Base-by-base conservation (phyloP, 2,797 vertebrate species). In the Notamacropus eugenii region DNA sequence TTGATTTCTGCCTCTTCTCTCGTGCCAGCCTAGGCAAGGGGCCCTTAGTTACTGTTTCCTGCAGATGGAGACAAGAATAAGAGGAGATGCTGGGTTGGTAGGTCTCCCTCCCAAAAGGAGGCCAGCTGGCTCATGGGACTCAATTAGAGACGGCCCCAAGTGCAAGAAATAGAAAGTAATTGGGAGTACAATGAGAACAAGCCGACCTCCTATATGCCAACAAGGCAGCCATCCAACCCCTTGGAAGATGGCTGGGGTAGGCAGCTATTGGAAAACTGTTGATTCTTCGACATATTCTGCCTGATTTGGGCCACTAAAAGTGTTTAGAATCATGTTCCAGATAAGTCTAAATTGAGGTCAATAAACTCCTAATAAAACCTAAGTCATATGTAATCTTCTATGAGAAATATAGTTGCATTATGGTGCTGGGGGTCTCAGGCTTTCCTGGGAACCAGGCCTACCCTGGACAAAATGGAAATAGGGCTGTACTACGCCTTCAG, bases 1-100 rank as follows among this genome's bases (percentile, higher is more conserved):
- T 62, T 96, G 92, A 97, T 97, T 98, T 97, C 82, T 82, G 24
- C 13, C 62, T 91, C 91, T 97, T 82, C 12, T 95, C 46, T 97
- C 55, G 62, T 94, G 55, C 34, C 27, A 93, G 92, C 91, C 93
- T 90, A 82, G 91, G 95, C 91, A 90, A 94, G 93, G 52, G 87
- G 90, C 50, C 50, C 24, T 94, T 59, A 59, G 58, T 97, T 90
- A 92, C 95, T 97, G 57, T 96, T 96, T 97, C 90, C 58, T 96
- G 93, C 54, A 93, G 87, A 96, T 92, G 58, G 46, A 54, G 55
- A 55, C 58, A 91, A 91, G 82, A 62, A 92, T 90, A 92, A 97
- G 54, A 62, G 54, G 50, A 40, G 46, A 31, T 58, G 92, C n/a
- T 95, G 24, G 67, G 96, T 91, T 82, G 90, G 40, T 90, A 74